These are phyloP conservation scores for Lithophane leautieri DNA, from an alignment of 2,888 invertebrate species.

Conservation along the genomic window DNA sequence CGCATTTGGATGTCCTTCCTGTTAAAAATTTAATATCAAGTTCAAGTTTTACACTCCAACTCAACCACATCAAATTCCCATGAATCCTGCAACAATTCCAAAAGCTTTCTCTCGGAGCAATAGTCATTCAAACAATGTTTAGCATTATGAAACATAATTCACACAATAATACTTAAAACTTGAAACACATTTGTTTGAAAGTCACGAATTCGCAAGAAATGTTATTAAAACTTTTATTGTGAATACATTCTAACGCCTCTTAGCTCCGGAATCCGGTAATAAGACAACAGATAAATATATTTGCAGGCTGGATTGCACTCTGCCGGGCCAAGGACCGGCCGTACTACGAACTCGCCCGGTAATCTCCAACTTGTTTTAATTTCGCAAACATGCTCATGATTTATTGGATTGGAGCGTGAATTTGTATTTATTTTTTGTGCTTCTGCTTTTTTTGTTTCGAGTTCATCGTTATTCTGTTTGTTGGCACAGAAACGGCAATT, in stretches of 20 bases:
- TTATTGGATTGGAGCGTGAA: conserved; percentile 42
- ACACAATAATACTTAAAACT: conserved; percentile 54
- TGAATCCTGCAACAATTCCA: conserved; percentile 19
- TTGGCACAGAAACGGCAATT: conserved; percentile 19
- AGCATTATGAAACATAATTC: conserved; percentile 52
- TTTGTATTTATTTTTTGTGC: conserved; percentile 37
- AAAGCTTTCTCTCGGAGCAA: conserved; percentile 33
- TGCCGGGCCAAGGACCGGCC: conserved; percentile 66
- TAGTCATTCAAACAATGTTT: conserved; percentile 39
- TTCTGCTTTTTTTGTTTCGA: conserved; percentile 30
- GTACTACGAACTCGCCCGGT: conserved; percentile 37
- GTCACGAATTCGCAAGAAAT: conserved; percentile 56
- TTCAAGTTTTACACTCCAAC: background rate
- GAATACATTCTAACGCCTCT: conserved; percentile 54
- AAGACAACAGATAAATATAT: conserved; percentile 64
- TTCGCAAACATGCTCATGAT: conserved; percentile 57
- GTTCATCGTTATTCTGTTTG: conserved; percentile 11
- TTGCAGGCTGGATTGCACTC: conserved; percentile 64
- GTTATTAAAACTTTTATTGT: conserved; percentile 64
- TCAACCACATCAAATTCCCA: conserved; percentile 6
- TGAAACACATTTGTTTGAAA: conserved; percentile 46
- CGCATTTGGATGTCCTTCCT: too few species aligned
- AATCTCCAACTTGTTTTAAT: conserved; percentile 59
- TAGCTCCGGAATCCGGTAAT: conserved; percentile 51
- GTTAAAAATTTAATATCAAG: too few species aligned